Base-by-base conservation (phyloP, 2,888 invertebrate species). In the Melinaea marsaeus region DNA sequence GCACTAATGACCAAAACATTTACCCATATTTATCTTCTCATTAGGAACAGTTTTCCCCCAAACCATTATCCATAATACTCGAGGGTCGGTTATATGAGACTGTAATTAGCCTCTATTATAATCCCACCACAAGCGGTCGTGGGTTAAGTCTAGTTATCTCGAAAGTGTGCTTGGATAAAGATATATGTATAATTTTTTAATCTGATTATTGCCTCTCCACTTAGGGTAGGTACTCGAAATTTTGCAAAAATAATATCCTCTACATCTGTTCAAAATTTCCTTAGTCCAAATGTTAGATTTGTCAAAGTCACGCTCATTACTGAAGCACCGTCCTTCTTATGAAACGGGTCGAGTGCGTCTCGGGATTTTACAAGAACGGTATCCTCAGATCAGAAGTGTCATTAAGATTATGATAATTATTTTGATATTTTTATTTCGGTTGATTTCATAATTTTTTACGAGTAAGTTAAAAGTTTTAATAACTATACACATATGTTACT, bases 291-390 rank as follows among this genome's bases (percentile, higher is more conserved):
- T 9, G 42, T 42, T 42, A 9, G 2, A 42, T 42, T 42, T 42
- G 42, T 51, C 51, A 51, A 13, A 48, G 22, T 60, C 60, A 64
- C 64, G 57, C 60, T 48, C 45, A 62, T 48, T 61, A 60, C 61
- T 60, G 37, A 45, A 67, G 67, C 45, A 60, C 60, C 46, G 57
- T 62, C 51, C 37, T 61, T 54, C 60, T 64, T 64, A 62, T 55
- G 64, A 67, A 65, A 64, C 62, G 58, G 67, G 67, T 67, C 67
- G 60, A 67, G 67, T 60, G 60, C 58, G 58, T 58, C 58, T 60
- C 60, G 60, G 64, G 61, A 65, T 58, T 57, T 46, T 58, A 57
- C 58, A 58, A 67, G 64, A 57, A 60, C 58, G 55, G 64, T 59
- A 61, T 67, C 67, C 64, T 62, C 60, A 55, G 55, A 64, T 61